Conservation (phyloP, 2,113 vertebrate genomes). For the Pipra filicauda region DNA sequence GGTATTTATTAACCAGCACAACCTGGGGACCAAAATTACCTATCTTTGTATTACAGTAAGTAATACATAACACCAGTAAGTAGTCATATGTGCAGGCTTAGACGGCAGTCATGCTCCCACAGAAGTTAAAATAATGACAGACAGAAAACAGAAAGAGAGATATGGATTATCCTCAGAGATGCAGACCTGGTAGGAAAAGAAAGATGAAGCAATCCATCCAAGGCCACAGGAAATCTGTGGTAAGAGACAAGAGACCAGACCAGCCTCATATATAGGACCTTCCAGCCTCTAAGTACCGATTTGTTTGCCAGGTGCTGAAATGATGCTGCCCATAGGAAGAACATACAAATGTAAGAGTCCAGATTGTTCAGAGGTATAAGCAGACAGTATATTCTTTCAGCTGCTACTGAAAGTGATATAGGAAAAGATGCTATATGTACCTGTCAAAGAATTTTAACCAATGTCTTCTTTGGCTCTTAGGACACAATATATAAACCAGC, state of each 20-base stretch:
- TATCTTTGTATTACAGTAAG: neutral
- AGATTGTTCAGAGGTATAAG: neutral
- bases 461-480: neutral
- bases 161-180: neutral
- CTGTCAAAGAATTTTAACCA: neutral
- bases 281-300: neutral
- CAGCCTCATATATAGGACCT: neutral
- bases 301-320: neutral
- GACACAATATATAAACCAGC: neutral
- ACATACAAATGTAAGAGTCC: neutral
- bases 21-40: neutral
- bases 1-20: neutral
- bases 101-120: neutral
- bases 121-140: neutral
- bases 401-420: neutral
- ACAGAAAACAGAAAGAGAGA: constrained; percentile 6
- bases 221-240: constrained; percentile 5
- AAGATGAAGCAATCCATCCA: neutral
- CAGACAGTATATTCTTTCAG: neutral
- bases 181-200: neutral
- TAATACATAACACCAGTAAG: neutral
- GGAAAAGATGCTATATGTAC: neutral
- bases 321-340: neutral
- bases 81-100: neutral
- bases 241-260: neutral